phyloP scores from a whole-genome alignment of 1,140 invertebrate genomes.

The Atopsyche davidsoni region DNA sequence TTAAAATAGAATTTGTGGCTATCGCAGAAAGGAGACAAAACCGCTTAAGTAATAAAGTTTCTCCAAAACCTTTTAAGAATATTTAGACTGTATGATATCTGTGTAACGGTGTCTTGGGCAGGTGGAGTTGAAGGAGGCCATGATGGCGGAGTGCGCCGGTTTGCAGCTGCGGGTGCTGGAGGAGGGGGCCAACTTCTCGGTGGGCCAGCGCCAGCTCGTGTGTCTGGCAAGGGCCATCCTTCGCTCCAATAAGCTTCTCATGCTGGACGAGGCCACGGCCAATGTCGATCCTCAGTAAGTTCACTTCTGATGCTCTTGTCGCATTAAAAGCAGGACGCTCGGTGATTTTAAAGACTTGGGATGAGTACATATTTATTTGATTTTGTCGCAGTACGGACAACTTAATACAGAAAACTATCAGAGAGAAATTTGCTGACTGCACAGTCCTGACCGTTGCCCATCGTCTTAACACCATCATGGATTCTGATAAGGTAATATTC shows the following conservation, averaged over 20 bases:
- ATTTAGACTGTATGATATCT: too few species aligned
- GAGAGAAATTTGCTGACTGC: slow-evolving; percentile 50
- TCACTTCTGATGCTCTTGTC: too few species aligned
- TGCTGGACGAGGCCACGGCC: slow-evolving; percentile 70
- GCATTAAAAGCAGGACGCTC: background rate
- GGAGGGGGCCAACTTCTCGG: slow-evolving; percentile 59
- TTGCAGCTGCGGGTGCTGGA: slow-evolving; percentile 58
- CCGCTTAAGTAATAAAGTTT: too few species aligned
- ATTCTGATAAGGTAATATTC: slow-evolving; percentile 48
- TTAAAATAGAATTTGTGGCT: too few species aligned
- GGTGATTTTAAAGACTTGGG: background rate
- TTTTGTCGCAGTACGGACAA: slow-evolving; percentile 41
- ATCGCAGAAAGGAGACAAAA: too few species aligned
- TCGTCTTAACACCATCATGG: slow-evolving; percentile 58
- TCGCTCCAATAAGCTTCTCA: slow-evolving; percentile 56
- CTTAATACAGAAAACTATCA: slow-evolving; percentile 51
- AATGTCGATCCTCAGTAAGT: slow-evolving; percentile 56
- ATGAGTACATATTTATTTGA: slow-evolving; percentile 2
- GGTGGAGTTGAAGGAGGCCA: slow-evolving; percentile 28
- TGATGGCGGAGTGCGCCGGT: slow-evolving; percentile 18
- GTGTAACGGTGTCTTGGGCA: slow-evolving; percentile 44
- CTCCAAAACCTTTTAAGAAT: too few species aligned
- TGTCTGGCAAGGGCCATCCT: slow-evolving; percentile 69
- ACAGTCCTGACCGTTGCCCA: slow-evolving; percentile 71
- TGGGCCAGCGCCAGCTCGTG: slow-evolving; percentile 68